These are phyloP conservation scores for Amphimedon queenslandica DNA, from an alignment of 37 sponge, comb jelly and placozoan species.

Conservation along the genomic window DNA sequence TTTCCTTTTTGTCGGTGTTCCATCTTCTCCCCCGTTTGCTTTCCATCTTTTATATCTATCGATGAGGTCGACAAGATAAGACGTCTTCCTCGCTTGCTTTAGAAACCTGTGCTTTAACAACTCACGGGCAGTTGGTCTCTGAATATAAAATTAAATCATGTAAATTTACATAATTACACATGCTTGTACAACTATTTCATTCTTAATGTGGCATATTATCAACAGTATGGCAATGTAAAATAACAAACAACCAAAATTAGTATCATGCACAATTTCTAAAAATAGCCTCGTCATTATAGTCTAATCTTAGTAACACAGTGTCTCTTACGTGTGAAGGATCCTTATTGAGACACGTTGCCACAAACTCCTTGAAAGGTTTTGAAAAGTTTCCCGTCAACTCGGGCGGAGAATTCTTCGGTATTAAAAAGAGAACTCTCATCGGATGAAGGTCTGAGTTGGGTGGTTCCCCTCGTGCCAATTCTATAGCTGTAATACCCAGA, in stretches of 20 bases:
- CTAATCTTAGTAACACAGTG: too few species aligned
- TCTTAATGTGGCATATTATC: too few species aligned
- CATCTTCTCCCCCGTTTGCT: conserved; percentile 47
- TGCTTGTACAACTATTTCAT: too few species aligned
- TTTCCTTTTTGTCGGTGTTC: too few species aligned
- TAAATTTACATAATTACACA: too few species aligned
- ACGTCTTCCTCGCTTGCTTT: conserved; percentile 68
- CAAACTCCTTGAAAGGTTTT: conserved; percentile 74
- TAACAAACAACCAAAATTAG: not conserved
- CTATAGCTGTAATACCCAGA: conserved; percentile 65
- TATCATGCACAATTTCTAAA: not conserved
- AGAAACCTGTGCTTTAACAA: conserved; percentile 86
- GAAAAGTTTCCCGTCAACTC: conserved; percentile 58
- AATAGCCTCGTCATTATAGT: too few species aligned
- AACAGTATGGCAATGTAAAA: too few species aligned
- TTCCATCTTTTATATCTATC: conserved; percentile 76
- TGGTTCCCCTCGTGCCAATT: conserved; percentile 54
- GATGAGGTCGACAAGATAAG: conserved; percentile 78
- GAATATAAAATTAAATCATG: too few species aligned
- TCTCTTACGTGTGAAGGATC: conserved; percentile 64
- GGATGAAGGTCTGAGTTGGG: conserved; percentile 74
- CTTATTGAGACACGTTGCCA: conserved; percentile 60
- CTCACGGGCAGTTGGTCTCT: conserved; percentile 89
- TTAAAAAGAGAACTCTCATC: conserved; percentile 76
- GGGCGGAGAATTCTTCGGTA: conserved; percentile 69